Base-by-base conservation (phyloP, 2,888 invertebrate genomes). In the Zonitis immaculata region DNA sequence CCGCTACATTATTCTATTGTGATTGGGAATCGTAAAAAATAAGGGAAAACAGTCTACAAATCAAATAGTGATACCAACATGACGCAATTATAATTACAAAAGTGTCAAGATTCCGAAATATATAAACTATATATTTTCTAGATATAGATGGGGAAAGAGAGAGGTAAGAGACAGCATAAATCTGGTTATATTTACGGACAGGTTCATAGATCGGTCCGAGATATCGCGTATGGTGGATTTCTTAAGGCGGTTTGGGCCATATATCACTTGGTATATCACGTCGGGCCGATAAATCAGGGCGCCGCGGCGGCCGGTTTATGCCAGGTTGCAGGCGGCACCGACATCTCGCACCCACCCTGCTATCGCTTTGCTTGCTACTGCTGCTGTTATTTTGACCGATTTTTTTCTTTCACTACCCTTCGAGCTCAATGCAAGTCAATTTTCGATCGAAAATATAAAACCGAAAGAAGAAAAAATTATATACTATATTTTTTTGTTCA, bases 241-340 rank as follows among this genome's bases (percentile, higher is more conserved):
- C 71, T 69, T 70, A 69, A 67, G 69, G 63, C 68, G 66, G 64
- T 60, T 61, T 57, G 60, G 62, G 66, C 69, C 67, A 72, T 76
- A 75, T 74, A 74, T 76, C 75, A 76, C 71, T 62, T 67, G 63
- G 71, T 72, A 71, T 74, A 75, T 74, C 74, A 74, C 75, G 72
- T 72, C 70, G 70, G 66, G 59, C 64, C 71, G 67, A 75, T 76
- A 76, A 75, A 76, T 76, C 74, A 76, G 69, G 60, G 63, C 57
- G 58, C 59, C 60, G 59, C 59, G 54, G 61, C 61, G 66, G 66
- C 62, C 64, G 62, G 63, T 63, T 52, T 53, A 66, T 60, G 62
- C 64, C 66, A 64, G 64, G 65, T 68, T 62, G 63, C 69, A 67
- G 65, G 64, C 65, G 67, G 65, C 62, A 66, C 66, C 66, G 67